These are phyloP conservation scores for Propithecus coquereli DNA, from an alignment of 2,113 vertebrate genomes.

Conservation along the genomic window DNA sequence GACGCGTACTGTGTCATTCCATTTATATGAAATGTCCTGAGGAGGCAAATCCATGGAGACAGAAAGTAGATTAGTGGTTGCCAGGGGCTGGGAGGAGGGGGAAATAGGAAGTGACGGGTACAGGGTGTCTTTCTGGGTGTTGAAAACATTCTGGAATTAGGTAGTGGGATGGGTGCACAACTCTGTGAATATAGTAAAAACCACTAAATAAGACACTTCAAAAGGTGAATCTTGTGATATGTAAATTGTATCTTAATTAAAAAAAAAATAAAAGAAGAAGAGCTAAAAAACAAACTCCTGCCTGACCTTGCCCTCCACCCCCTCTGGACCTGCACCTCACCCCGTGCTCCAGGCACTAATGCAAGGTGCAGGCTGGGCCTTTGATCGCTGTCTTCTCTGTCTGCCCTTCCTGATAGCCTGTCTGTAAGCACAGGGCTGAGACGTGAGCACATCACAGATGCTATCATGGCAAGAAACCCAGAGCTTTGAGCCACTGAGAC, in stretches of 20 bases:
- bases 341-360: background rate
- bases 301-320: background rate
- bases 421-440: background rate
- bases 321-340: accelerated
- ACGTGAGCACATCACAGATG: background rate
- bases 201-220: background rate
- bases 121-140: background rate
- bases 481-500: background rate
- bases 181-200: background rate
- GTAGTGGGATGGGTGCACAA: background rate
- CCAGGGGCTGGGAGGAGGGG: background rate
- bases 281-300: background rate
- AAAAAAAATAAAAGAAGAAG: background rate
- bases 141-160: background rate
- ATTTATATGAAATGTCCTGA: background rate
- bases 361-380: background rate
- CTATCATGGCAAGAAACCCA: background rate
- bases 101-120: background rate
- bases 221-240: background rate
- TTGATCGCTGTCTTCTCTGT: background rate
- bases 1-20: background rate
- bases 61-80: background rate
- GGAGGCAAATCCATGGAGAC: background rate
- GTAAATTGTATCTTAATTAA: background rate
- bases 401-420: background rate